Percentiles rank a stretch among this genome's conserved stretches.
phyloP scores from a whole-genome alignment of 1,140 invertebrate species.

The Copidosoma floridanum region DNA sequence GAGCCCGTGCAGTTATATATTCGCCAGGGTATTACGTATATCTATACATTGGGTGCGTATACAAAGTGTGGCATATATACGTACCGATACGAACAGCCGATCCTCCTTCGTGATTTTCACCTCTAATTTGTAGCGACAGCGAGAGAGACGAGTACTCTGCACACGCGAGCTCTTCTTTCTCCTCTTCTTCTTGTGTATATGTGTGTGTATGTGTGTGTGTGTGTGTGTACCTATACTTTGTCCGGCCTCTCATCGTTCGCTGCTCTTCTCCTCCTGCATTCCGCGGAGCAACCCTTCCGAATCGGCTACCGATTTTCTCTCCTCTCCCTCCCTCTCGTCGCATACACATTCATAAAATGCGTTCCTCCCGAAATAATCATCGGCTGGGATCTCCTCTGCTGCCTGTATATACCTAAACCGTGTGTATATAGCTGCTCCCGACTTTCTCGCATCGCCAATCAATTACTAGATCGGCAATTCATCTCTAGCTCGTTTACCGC shows the following conservation, averaged over 20 bases:
- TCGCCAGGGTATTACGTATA: no score
- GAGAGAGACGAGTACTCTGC: no score
- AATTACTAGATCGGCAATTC: conserved; percentile 1
- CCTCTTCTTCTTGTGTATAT: no score
- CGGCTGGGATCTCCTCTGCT: neutral
- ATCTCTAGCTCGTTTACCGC: no score
- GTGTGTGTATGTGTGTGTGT: neutral
- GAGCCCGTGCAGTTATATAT: no score
- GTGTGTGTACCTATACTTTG: no score
- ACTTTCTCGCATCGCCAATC: conserved; percentile 23
- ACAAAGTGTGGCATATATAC: no score
- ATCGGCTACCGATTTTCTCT: conserved; percentile 17
- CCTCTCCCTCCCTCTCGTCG: neutral
- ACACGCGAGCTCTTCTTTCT: conserved; percentile 29
- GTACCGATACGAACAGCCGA: no score
- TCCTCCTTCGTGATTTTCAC: conserved; percentile 49
- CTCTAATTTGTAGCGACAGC: conserved; percentile 53
- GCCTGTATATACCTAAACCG: neutral
- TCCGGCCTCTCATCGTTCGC: neutral
- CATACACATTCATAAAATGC: no score
- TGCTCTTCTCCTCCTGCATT: neutral
- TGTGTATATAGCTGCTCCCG: neutral
- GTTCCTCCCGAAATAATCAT: neutral
- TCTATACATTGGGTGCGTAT: no score
- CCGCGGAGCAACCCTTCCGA: neutral